Evolutionary conservation across 2,113 vertebrate species (phyloP).

Genomic region (Nothocercus julius): DNA sequence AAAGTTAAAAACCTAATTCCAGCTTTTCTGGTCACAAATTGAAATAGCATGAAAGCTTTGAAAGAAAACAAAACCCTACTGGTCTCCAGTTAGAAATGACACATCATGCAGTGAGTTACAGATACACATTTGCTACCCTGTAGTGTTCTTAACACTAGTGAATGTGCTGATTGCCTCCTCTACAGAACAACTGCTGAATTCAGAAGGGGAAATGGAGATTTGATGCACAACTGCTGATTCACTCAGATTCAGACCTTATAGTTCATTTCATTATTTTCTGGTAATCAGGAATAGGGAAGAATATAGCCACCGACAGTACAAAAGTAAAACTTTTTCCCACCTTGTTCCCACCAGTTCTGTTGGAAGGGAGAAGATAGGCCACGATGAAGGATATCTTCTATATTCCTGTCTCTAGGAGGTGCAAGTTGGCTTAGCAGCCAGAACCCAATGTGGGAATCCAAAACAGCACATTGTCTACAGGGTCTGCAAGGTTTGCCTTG

Average conservation of each 20-base stretch:
- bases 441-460: background rate
- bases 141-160: background rate
- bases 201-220: background rate
- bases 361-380: background rate
- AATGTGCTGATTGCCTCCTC: background rate
- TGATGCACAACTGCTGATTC: background rate
- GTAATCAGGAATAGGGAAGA: background rate
- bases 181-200: background rate
- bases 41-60: conserved; percentile 4
- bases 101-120: background rate
- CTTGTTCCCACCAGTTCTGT: background rate
- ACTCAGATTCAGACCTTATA: background rate
- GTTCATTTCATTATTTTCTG: background rate
- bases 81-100: background rate
- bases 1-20: conserved; percentile 1
- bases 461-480: background rate
- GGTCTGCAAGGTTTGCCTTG: background rate
- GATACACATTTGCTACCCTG: background rate
- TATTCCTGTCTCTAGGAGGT: background rate
- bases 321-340: background rate
- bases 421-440: background rate
- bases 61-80: conserved; percentile 5
- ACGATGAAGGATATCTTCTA: background rate
- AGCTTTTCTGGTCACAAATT: background rate
- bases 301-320: background rate